Evolutionary conservation across 2,888 invertebrate species (phyloP).

Genomic region (Lydus trimaculatus): DNA sequence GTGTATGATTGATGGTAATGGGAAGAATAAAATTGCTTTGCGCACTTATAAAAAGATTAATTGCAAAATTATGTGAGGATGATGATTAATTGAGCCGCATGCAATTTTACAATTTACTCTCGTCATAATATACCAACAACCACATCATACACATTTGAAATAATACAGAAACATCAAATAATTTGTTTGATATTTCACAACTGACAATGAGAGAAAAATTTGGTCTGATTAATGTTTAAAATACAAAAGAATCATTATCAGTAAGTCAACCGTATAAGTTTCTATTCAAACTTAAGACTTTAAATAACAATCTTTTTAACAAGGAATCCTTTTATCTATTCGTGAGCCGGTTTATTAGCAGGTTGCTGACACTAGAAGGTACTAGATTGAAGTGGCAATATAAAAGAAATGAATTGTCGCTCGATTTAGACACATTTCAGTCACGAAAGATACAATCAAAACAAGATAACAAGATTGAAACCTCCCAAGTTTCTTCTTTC

Average conservation of each 20-base stretch:
- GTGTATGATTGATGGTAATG: conserved; percentile 10
- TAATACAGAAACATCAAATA: not conserved
- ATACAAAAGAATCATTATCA: not conserved
- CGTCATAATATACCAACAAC: not conserved
- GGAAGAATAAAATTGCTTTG: conserved; percentile 6
- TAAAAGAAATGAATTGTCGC: conserved; percentile 5
- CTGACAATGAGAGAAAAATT: not conserved
- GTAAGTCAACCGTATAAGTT: not conserved
- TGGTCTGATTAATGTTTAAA: not conserved
- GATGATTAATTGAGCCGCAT: conserved; percentile 4
- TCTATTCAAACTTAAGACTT: not conserved
- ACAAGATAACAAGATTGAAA: conserved; percentile 6
- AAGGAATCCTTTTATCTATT: not conserved
- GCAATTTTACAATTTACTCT: conserved; percentile 6
- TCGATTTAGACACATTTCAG: conserved; percentile 7
- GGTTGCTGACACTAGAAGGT: not conserved
- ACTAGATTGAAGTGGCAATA: conserved; percentile 5
- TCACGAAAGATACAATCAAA: not conserved
- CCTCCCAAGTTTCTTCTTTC: not conserved
- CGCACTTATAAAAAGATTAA: conserved; percentile 13
- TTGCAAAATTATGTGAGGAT: conserved; percentile 12
- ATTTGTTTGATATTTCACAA: not conserved
- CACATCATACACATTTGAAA: not conserved
- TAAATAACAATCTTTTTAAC: not conserved
- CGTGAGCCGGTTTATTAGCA: not conserved